A percentile compares a stretch with the other conserved stretches of the same genome.
phyloP scores from a whole-genome alignment of 2,113 vertebrate genomes.

The Microtus ochrogaster region DNA sequence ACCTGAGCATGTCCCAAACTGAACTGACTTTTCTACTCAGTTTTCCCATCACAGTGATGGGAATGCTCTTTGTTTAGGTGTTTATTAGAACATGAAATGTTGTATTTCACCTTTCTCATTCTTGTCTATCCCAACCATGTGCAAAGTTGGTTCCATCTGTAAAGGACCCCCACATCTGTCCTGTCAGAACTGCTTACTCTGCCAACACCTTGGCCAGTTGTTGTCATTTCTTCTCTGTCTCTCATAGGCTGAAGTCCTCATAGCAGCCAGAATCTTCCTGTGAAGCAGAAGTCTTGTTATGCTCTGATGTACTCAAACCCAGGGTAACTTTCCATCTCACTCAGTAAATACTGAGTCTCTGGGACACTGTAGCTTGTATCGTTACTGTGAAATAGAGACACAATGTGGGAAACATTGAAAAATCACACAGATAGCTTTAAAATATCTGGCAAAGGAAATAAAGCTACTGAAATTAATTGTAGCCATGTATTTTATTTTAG shows the following conservation, averaged over 20 bases:
- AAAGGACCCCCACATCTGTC: background rate
- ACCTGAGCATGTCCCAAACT: background rate
- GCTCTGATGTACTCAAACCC: background rate
- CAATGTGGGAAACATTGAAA: background rate
- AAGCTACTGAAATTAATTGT: slow-evolving; percentile 13
- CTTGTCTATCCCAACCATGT: background rate
- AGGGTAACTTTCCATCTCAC: background rate
- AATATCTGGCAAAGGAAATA: background rate
- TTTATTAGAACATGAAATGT: background rate
- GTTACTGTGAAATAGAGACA: background rate
- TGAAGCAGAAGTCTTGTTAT: background rate
- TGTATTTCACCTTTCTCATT: background rate
- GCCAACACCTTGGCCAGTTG: background rate
- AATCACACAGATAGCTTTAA: background rate
- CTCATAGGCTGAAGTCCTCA: background rate
- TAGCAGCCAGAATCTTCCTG: background rate
- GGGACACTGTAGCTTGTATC: background rate
- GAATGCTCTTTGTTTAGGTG: background rate
- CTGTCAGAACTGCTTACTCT: background rate
- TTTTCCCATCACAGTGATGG: background rate
- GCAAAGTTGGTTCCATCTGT: background rate
- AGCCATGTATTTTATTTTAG: background rate
- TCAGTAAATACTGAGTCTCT: background rate
- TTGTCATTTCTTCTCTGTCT: background rate
- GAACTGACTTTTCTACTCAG: background rate